Evolutionary conservation across 2,113 vertebrate genomes (phyloP), one percentile per base, ranked within the genome.

Genomic region (Phylloscopus trochiloides): DNA sequence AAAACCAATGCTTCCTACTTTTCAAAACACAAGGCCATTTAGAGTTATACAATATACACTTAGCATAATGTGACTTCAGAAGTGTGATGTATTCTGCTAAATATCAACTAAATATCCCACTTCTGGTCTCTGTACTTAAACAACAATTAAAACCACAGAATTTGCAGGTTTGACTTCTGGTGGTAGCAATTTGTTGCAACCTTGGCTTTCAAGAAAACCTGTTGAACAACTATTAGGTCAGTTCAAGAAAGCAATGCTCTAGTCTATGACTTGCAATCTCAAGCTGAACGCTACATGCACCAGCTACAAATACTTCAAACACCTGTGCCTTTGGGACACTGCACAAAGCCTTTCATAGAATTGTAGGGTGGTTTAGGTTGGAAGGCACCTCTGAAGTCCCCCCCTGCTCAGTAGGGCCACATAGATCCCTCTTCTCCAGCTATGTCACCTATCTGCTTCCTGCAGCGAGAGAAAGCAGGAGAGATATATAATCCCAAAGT

Each of bases 171-270:
- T 50, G 47, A 80, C 62, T 78, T 86, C 51, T 77, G 68, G 81
- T 0, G 3, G 7, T 13, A 90, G 55, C 17, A 71, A 66, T 80
- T 70, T 47, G 9, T 73, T 67, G 73, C 84, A 70, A 80, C 55
- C 24, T 74, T 59, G 79, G 42, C 38, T 80, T 92, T 86, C 67
- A 74, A 79, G 67, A 83, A 93, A 94, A 93, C 91, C 67, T 86
- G 88, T 58, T 80, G 12, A 88, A 83, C 82, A 73, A 51, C 75
- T 61, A 26, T 38, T 54, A n/a, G 3, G 47, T 58, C 71, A 88
- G 29, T 58, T 83, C 11, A 42, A 54, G 86, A 85, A 88, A n/a
- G 14, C 94, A 73, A 34, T 6, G 32, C 50, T 62, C 31, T 70
- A 7, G 54, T 86, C 74, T 54, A 2, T 18, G 17, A 83, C 67